Conservation (phyloP, 2,113 vertebrate genomes). For the Asarcornis scutulata region DNA sequence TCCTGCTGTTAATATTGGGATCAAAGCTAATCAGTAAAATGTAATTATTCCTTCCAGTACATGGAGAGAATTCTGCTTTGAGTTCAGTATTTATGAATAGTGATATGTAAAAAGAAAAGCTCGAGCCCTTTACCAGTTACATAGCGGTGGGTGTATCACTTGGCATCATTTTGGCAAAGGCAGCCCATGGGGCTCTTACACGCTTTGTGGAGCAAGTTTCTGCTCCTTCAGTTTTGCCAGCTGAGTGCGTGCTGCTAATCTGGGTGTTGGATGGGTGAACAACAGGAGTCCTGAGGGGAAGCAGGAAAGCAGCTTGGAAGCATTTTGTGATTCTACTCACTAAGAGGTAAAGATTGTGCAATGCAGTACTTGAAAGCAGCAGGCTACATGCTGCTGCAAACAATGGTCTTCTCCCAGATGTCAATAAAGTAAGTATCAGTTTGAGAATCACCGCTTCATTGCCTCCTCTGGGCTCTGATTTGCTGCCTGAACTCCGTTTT, state of each 20-base stretch:
- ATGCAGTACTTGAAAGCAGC: neutral
- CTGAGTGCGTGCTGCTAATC: neutral
- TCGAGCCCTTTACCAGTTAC: neutral
- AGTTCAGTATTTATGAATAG: neutral
- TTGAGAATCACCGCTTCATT: neutral
- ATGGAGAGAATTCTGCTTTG: neutral
- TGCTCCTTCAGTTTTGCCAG: neutral
- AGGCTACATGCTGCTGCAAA: neutral
- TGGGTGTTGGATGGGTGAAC: neutral
- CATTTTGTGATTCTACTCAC: neutral
- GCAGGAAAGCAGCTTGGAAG: neutral
- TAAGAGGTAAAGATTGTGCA: neutral
- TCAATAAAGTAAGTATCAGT: neutral
- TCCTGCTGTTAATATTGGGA: constrained; percentile 14
- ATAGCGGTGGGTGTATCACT: neutral
- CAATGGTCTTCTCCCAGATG: neutral
- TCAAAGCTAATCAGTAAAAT: neutral
- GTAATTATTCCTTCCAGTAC: neutral
- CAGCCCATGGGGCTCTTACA: neutral
- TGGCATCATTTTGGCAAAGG: neutral
- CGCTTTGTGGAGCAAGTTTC: neutral
- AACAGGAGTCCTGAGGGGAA: neutral
- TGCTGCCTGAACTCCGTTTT: neutral
- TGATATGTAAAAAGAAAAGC: neutral
- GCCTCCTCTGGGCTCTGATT: neutral